Evolutionary conservation across 2,113 vertebrate species (phyloP).

Genomic region (Hucho hucho): DNA sequence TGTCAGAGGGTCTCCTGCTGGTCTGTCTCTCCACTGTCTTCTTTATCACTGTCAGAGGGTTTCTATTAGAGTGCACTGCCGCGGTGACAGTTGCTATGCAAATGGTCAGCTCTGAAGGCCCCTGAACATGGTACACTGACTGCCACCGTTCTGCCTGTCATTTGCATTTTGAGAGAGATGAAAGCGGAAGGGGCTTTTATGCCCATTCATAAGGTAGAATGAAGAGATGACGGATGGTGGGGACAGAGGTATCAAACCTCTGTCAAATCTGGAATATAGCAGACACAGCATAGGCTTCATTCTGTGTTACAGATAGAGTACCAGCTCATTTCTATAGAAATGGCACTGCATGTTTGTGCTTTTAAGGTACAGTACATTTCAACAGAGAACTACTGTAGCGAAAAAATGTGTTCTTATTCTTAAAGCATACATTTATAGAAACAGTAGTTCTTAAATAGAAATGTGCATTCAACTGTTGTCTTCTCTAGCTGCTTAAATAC

Average conservation of each 20-base stretch:
- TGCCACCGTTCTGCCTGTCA: slow-evolving; percentile 35
- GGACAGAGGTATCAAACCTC: slow-evolving; percentile 24
- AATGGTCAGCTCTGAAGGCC: not conserved
- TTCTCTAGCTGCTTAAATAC: not conserved
- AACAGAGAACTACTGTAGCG: no score
- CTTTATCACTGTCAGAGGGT: not conserved
- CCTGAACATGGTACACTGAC: slow-evolving; percentile 10
- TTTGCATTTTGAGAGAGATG: slow-evolving; percentile 54
- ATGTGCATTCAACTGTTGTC: not conserved
- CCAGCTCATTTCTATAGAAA: no score
- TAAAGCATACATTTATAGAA: not conserved
- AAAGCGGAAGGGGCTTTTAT: slow-evolving; percentile 44
- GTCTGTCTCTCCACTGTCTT: not conserved
- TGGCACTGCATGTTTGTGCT: no score
- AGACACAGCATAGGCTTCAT: slow-evolving; percentile 11
- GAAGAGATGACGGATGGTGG: slow-evolving; percentile 5
- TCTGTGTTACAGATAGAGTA: not conserved
- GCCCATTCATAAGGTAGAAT: slow-evolving; percentile 26
- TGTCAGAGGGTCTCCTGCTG: no score
- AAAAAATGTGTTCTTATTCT: no score
- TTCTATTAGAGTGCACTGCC: not conserved
- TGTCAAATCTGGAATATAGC: not conserved
- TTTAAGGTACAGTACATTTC: no score
- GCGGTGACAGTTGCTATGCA: slow-evolving; percentile 1
- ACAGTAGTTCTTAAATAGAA: not conserved